Percentiles rank a stretch among this genome's conserved stretches.
Conservation (phyloP, 2,888 invertebrate species). For the Drosophila pegasa region DNA sequence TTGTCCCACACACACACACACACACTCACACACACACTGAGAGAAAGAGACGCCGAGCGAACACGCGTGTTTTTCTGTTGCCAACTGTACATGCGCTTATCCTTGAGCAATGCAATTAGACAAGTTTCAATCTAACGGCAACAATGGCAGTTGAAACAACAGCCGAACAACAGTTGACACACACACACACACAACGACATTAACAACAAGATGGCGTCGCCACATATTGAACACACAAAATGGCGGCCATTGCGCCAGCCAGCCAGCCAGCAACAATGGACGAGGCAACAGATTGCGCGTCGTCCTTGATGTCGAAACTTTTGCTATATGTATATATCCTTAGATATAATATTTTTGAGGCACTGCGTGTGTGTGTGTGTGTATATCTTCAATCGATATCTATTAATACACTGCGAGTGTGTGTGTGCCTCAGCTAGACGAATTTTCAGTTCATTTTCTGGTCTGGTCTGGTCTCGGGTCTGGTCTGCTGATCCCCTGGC, state of each 20-base stretch:
- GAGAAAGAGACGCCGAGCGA: background rate
- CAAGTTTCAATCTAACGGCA: constrained; percentile 48
- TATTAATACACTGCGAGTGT: constrained; percentile 3
- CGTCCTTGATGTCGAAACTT: constrained; percentile 36
- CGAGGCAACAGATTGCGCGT: constrained; percentile 13
- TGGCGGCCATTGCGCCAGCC: constrained; percentile 28
- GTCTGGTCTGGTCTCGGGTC: background rate
- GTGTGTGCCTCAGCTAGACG: background rate
- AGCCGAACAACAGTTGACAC: constrained; percentile 30
- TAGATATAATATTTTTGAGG: constrained; percentile 5
- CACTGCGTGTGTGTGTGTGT: background rate
- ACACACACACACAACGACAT: too few species aligned
- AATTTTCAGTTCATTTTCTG: background rate
- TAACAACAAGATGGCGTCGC: constrained; percentile 42
- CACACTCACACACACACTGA: constrained; percentile 11
- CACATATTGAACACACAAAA: constrained; percentile 53
- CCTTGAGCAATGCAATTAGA: constrained; percentile 71
- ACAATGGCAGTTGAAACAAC: constrained; percentile 22
- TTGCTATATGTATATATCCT: constrained; percentile 1
- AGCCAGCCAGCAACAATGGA: constrained; percentile 5
- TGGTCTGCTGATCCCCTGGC: constrained; percentile 1
- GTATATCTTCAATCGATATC: constrained; percentile 8
- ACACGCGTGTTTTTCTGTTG: constrained; percentile 29
- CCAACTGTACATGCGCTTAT: constrained; percentile 43
- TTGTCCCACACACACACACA: constrained; percentile 48